Base-by-base conservation (phyloP, 2,797 vertebrate species). In the Adelosebastes latens region DNA sequence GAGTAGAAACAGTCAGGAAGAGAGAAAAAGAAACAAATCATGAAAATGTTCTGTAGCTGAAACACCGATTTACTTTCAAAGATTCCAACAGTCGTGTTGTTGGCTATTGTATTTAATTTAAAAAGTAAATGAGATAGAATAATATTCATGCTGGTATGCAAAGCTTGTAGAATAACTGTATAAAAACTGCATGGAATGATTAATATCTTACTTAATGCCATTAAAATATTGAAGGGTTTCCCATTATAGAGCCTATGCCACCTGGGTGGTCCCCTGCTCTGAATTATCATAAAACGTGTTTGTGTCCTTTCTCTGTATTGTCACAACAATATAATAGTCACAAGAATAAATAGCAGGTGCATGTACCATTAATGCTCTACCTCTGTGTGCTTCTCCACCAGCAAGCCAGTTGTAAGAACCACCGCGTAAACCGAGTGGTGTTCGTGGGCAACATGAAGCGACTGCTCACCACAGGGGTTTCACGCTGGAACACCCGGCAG, bases 401-500 rank as follows among this genome's bases (percentile, higher is more conserved):
- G 98, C 97, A 98, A 85, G 97, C 97, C 20, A 97, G 87, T 84
- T 99, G 97, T 90, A 99, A 99, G 95, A 99, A 98, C 93, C 98
- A 99, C 94, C 96, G 97, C 0, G 97, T 99, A 78, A 99, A 98
- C 93, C 94, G 98, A 2, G 98, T 99, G 72, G 97, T 99, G 68
- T 98, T 99, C 94, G 93, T 99, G 92, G 99, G 98, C 49, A 97
- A 97, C 94, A 95, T 97, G 81, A 99, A 99, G 90, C 95, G 97
- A 18, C 96, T 99, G 67, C 93, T 99, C 84, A 99, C 98, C 2
- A 99, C 99, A 0, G 99, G 99, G 10, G 97, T 99, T 78, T 99
- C 99, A 18, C 96, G 97, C 91, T 99, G 99, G 98, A 99, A 99
- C 95, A 99, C 98, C 0, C 95, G 99, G 65, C 98, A 99, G 95